Percentiles rank a stretch among this genome's conserved stretches.
These are phyloP conservation scores for Etheostoma spectabile DNA, from an alignment of 2,113 vertebrate genomes.

Conservation along the genomic window DNA sequence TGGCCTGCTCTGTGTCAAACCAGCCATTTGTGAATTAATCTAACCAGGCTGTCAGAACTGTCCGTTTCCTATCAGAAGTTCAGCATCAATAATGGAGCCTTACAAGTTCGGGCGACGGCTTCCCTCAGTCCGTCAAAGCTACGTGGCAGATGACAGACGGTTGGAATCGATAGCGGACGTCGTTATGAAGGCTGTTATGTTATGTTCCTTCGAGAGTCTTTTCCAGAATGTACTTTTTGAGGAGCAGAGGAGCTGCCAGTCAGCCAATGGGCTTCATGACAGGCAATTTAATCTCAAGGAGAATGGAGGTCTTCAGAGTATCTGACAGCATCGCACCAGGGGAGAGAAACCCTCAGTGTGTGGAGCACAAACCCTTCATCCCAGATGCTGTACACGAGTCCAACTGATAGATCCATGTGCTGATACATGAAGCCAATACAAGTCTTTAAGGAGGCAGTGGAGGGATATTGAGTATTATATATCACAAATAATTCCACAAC, in stretches of 20 bases:
- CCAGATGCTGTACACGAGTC: background rate
- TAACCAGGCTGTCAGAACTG: constrained; percentile 47
- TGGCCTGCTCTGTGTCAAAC: constrained; percentile 42
- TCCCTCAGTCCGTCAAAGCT: constrained; percentile 51
- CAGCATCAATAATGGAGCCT: constrained; percentile 56
- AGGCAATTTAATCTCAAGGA: constrained; percentile 79
- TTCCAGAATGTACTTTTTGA: constrained; percentile 68
- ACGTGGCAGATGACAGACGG: constrained; percentile 48
- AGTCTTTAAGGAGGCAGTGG: background rate
- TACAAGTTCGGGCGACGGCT: constrained; percentile 47
- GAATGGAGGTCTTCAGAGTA: constrained; percentile 58
- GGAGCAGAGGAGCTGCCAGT: constrained; percentile 76
- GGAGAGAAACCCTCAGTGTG: constrained; percentile 20
- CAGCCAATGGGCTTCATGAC: constrained; percentile 64
- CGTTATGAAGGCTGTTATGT: constrained; percentile 72
- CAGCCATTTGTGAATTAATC: constrained; percentile 57
- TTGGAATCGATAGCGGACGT: constrained; percentile 63
- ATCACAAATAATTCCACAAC: background rate
- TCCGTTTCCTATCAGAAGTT: constrained; percentile 62
- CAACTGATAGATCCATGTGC: constrained; percentile 4
- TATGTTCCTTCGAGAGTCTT: constrained; percentile 55
- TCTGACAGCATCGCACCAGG: constrained; percentile 52
- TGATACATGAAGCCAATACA: background rate
- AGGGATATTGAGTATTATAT: background rate
- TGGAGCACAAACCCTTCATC: constrained; percentile 18